A percentile compares a stretch with the other conserved stretches of the same genome.
These are phyloP conservation scores for Varanus salvator DNA, from an alignment of 2,113 vertebrate species.

Conservation along the genomic window DNA sequence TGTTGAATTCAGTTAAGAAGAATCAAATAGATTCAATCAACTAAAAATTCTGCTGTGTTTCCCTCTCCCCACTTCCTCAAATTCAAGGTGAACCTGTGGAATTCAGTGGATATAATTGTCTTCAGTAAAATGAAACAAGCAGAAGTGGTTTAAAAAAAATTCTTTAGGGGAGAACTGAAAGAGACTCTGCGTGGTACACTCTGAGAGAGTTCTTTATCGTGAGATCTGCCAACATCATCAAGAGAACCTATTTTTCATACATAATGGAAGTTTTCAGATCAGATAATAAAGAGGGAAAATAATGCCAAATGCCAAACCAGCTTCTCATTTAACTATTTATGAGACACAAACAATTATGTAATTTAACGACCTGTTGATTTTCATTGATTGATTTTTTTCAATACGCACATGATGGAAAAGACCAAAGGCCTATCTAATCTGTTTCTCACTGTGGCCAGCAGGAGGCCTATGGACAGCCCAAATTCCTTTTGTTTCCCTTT, in stretches of 20 bases:
- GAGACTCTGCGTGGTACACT: rapidly evolving
- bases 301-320: background rate
- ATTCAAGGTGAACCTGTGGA: background rate
- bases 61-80: background rate
- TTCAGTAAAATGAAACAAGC: constrained; percentile 35
- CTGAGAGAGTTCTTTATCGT: background rate
- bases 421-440: background rate
- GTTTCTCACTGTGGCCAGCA: background rate
- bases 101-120: constrained; percentile 23
- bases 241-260: background rate
- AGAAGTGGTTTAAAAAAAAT: background rate
- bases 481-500: too few species aligned
- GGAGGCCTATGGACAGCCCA: background rate
- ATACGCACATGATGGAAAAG: too few species aligned
- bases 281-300: background rate
- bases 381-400: background rate
- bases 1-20: constrained; percentile 42
- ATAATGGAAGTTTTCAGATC: background rate
- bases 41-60: constrained; percentile 43
- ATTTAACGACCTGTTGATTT: background rate
- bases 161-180: rapidly evolving
- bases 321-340: background rate
- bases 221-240: rapidly evolving
- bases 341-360: rapidly evolving
- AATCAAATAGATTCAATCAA: constrained; percentile 24